Conservation (phyloP, 2,888 invertebrate genomes). For the Phengaris alcon region DNA sequence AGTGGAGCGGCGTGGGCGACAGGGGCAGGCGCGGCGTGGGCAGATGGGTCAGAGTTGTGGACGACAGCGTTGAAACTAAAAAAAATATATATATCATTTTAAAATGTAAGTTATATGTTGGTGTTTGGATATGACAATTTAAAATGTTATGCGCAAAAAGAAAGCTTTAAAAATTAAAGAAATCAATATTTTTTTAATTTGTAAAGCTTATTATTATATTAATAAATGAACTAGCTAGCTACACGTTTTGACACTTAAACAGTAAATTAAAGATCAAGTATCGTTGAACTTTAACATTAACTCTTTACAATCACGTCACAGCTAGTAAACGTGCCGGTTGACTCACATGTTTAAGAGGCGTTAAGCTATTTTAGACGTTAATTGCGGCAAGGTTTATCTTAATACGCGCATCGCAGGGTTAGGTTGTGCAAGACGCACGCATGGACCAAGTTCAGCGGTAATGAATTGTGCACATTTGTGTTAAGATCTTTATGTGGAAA, state of each 20-base stretch:
- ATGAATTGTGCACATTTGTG: conserved; percentile 8
- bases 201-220: neutral
- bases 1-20: conserved; percentile 43
- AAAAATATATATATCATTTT: conserved; percentile 29
- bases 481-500: neutral
- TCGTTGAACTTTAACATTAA: neutral
- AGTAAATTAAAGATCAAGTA: conserved; percentile 5
- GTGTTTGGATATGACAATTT: no score
- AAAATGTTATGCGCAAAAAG: no score
- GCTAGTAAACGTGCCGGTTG: neutral
- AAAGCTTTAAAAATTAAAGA: no score
- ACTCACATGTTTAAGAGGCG: conserved; percentile 11
- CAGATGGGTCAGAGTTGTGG: conserved; percentile 63
- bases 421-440: conserved; percentile 15
- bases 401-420: conserved; percentile 19
- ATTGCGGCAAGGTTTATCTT: conserved; percentile 20
- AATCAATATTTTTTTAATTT: no score
- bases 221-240: neutral
- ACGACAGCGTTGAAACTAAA: conserved; percentile 71
- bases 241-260: neutral
- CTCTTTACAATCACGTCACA: neutral
- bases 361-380: conserved; percentile 18
- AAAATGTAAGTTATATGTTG: neutral
- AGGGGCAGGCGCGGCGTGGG: conserved; percentile 49
- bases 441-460: conserved; percentile 22